Evolutionary conservation across 2,113 vertebrate species (phyloP).

Genomic region (Myiozetetes cayanensis): DNA sequence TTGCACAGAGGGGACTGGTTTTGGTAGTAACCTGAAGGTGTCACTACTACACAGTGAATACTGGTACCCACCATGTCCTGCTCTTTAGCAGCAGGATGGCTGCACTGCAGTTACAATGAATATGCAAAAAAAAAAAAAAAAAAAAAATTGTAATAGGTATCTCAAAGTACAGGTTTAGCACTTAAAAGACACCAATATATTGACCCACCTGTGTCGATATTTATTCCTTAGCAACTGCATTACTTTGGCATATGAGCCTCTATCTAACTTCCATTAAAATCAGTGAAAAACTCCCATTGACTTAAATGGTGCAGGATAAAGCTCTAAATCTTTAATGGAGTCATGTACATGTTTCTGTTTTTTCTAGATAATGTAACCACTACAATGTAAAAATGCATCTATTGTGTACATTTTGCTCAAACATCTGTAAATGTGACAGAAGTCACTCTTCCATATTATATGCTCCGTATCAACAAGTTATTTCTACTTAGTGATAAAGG

Average conservation of each 20-base stretch:
- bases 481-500: neutral
- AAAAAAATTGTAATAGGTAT: neutral
- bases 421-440: conserved; percentile 7
- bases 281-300: conserved; percentile 30
- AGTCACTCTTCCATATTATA: neutral
- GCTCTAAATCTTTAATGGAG: conserved; percentile 36
- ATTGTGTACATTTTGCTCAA: conserved; percentile 14
- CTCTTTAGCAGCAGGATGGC: neutral
- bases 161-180: conserved; percentile 29
- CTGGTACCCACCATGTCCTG: neutral
- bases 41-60: conserved; percentile 49
- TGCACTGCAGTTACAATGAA: conserved; percentile 28
- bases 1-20: neutral
- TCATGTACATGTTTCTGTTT: neutral
- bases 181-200: conserved; percentile 53
- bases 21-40: conserved; percentile 46
- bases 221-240: conserved; percentile 25
- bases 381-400: conserved; percentile 1
- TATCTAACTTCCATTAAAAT: conserved; percentile 33
- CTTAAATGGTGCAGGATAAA: neutral
- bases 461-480: conserved; percentile 44
- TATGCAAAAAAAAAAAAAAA: neutral
- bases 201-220: conserved; percentile 30
- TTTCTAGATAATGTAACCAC: neutral
- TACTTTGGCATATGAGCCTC: neutral